These are phyloP conservation scores for Pandion haliaetus DNA, from an alignment of 2,113 vertebrate species.

Conservation along the genomic window DNA sequence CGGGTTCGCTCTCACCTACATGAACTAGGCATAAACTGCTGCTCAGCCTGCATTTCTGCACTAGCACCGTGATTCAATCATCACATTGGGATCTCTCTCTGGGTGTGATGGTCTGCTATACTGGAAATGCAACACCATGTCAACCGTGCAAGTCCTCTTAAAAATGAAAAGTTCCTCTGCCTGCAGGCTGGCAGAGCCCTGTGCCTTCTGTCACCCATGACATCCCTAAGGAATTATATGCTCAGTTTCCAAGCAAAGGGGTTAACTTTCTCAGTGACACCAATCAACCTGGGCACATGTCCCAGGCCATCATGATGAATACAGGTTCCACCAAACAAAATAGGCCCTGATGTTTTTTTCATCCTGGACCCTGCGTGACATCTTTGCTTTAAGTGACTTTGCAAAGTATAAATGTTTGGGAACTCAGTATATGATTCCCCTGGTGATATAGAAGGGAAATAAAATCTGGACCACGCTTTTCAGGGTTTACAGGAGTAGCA, in stretches of 20 bases:
- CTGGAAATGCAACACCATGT: not conserved
- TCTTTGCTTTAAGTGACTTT: not conserved
- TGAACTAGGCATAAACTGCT: not conserved
- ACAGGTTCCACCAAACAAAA: not conserved
- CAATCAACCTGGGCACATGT: not conserved
- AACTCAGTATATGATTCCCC: not conserved
- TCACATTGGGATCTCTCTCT: not conserved
- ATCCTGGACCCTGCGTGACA: not conserved
- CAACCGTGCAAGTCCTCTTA: not conserved
- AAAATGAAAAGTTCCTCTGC: not conserved
- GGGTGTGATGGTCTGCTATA: not conserved
- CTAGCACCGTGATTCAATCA: not conserved
- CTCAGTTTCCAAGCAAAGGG: not conserved
- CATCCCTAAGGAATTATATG: not conserved
- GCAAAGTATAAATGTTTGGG: not conserved
- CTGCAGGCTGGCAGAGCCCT: not conserved
- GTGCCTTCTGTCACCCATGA: not conserved
- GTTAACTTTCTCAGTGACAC: not conserved
- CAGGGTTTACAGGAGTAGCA: constrained; percentile 3
- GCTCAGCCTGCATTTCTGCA: not conserved
- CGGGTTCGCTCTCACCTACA: not conserved
- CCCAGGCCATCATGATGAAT: not conserved
- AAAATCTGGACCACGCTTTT: not conserved
- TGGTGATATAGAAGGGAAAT: not conserved
- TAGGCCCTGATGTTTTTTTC: not conserved